These are phyloP conservation scores for Augiades crinisus DNA, from an alignment of 2,888 invertebrate genomes.

Conservation along the genomic window DNA sequence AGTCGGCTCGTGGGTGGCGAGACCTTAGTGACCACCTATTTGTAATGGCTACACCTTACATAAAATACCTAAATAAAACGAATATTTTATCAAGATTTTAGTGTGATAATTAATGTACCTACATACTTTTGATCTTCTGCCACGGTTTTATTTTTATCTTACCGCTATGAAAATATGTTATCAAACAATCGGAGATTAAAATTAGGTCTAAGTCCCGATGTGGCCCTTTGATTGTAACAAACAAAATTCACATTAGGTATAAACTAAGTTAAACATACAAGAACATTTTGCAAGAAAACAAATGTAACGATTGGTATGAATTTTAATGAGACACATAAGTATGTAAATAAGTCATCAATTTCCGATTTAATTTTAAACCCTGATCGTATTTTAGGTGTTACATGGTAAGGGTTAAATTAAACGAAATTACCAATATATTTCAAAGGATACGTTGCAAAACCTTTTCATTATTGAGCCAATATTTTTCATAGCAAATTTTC, in stretches of 20 bases:
- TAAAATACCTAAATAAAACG: not conserved
- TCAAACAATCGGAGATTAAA: too few species aligned
- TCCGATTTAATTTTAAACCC: not conserved
- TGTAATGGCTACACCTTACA: slow-evolving; percentile 11
- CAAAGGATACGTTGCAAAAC: not conserved
- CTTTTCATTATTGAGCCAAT: not conserved
- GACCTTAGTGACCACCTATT: slow-evolving; percentile 16
- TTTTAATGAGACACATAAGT: too few species aligned
- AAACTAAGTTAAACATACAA: too few species aligned
- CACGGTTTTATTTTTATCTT: too few species aligned
- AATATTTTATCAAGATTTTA: not conserved
- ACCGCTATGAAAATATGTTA: too few species aligned
- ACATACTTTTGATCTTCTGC: too few species aligned
- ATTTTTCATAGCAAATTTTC: not conserved
- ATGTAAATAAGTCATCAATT: too few species aligned
- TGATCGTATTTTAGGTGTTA: not conserved
- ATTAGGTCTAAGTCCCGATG: too few species aligned
- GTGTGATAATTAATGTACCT: too few species aligned
- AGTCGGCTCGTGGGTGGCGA: slow-evolving; percentile 20
- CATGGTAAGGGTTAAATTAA: not conserved
- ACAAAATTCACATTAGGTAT: too few species aligned
- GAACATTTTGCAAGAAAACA: not conserved
- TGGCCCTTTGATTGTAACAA: too few species aligned
- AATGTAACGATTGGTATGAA: too few species aligned
- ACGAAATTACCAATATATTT: not conserved